Conservation (phyloP, 2,888 invertebrate species). For the Leuctra nigra region DNA sequence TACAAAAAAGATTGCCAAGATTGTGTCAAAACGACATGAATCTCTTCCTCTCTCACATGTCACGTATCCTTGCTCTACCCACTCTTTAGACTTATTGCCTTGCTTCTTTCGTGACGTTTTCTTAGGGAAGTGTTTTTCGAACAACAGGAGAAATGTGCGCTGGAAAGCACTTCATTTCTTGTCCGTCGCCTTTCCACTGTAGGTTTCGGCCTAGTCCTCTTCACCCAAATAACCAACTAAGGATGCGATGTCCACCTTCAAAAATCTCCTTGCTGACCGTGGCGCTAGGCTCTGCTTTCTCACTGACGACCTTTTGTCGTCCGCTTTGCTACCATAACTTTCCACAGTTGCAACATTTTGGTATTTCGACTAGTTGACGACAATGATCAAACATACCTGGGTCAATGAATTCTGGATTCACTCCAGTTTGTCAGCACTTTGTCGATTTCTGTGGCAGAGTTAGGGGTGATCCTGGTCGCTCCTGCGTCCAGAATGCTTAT, state of each 20-base stretch:
- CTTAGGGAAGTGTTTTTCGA: background rate
- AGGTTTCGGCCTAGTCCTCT: background rate
- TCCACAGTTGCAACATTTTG: too few species aligned
- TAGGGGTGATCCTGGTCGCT: background rate
- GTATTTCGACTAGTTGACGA: background rate
- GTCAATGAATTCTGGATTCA: background rate
- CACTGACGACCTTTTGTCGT: too few species aligned
- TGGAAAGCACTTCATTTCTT: constrained; percentile 1
- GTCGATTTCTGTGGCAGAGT: background rate
- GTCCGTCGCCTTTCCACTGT: background rate
- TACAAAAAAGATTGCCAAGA: too few species aligned
- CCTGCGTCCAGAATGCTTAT: too few species aligned
- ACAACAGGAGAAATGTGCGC: background rate
- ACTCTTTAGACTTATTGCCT: background rate
- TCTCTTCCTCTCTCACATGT: background rate
- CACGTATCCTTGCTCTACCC: background rate
- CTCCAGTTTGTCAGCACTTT: background rate
- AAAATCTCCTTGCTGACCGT: background rate
- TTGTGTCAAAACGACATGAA: too few species aligned
- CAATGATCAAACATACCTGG: constrained; percentile 1
- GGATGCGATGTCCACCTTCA: background rate
- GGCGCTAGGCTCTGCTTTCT: too few species aligned
- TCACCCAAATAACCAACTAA: background rate
- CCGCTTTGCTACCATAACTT: too few species aligned
- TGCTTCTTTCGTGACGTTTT: background rate